These are phyloP conservation scores for Corythornis leucogaster DNA, from an alignment of 2,797 vertebrate species.

Conservation along the genomic window DNA sequence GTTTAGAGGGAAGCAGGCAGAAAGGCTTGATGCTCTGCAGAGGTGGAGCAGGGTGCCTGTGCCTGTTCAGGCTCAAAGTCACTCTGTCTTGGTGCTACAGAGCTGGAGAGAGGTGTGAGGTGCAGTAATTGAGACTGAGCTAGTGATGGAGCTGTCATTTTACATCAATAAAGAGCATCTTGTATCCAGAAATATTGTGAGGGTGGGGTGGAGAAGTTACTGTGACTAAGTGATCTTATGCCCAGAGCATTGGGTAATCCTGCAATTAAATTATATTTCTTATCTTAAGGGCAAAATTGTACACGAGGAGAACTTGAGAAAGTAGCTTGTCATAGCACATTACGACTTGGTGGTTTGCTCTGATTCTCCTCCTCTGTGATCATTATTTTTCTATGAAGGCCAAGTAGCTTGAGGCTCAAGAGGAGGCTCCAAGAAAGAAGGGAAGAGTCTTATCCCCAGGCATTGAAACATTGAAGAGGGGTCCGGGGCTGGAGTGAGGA, in stretches of 20 bases:
- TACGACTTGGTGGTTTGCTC: not conserved
- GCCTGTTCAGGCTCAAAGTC: not conserved
- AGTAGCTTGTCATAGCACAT: constrained; percentile 14
- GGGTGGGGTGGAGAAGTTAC: not conserved
- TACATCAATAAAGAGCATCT: not conserved
- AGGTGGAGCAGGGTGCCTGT: not conserved
- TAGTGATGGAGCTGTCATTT: not conserved
- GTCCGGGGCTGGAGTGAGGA: not conserved
- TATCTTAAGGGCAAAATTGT: constrained; percentile 14
- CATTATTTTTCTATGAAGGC: not conserved
- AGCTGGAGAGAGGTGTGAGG: not conserved
- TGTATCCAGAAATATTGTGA: not conserved
- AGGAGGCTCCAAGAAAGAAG: not conserved
- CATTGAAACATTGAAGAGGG: not conserved
- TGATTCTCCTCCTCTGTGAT: not conserved
- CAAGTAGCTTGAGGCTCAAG: not conserved
- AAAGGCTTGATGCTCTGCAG: fast-evolving
- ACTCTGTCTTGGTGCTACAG: not conserved
- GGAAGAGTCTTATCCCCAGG: not conserved
- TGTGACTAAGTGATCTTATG: constrained; percentile 9
- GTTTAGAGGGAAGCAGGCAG: not conserved
- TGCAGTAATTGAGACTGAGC: not conserved
- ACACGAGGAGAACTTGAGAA: not conserved
- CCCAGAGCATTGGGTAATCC: constrained; percentile 11
- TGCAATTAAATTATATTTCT: constrained; percentile 40